phyloP scores from a whole-genome alignment of 2,113 vertebrate species.

The Bubo bubo region DNA sequence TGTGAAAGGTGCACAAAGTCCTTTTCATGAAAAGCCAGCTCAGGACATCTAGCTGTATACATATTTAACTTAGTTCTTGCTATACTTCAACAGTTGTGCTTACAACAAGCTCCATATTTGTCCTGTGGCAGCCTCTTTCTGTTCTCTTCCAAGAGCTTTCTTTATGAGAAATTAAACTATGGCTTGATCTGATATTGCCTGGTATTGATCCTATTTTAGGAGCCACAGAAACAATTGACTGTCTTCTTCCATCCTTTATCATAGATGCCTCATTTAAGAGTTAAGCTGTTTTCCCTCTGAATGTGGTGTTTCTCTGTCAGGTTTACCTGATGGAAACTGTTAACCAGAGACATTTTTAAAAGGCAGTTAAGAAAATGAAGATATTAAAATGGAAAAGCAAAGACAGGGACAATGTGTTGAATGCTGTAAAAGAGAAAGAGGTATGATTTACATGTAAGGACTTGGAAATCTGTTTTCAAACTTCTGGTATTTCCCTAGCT shows the following conservation, averaged over 20 bases:
- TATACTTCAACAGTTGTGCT: background rate
- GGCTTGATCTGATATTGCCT: background rate
- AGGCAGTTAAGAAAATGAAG: background rate
- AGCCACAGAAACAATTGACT: background rate
- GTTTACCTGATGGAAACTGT: background rate
- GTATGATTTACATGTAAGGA: background rate
- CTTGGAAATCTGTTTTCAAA: background rate
- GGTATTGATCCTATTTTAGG: background rate
- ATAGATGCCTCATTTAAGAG: background rate
- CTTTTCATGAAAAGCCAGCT: background rate
- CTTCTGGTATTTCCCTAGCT: background rate
- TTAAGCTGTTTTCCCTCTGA: background rate
- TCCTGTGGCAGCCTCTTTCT: background rate
- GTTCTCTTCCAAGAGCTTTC: background rate
- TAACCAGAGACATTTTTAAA: background rate
- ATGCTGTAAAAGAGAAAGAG: background rate
- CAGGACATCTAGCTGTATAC: background rate
- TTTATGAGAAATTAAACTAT: background rate
- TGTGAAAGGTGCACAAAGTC: background rate
- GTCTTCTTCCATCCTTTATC: background rate
- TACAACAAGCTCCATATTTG: background rate
- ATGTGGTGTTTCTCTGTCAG: background rate
- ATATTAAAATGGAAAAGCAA: background rate
- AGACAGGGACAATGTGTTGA: background rate
- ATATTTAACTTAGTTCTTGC: background rate